Percentiles rank a stretch among this genome's conserved stretches.
Conservation (phyloP, 2,113 vertebrate species). For the Cephalopterus ornatus region DNA sequence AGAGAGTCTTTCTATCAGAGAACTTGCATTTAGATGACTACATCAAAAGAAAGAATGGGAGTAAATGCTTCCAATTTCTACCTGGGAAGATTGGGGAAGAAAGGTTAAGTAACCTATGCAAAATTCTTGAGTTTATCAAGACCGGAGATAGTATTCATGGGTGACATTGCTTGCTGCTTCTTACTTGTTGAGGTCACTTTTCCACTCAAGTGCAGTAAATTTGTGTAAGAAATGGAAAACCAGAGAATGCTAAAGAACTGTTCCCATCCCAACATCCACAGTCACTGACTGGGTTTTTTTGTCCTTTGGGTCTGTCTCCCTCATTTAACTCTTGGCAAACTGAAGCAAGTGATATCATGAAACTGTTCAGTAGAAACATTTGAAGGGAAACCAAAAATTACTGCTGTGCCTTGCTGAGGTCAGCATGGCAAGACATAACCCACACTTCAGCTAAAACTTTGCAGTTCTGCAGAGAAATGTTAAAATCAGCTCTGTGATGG, state of each 20-base stretch:
- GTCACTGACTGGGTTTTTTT: background rate
- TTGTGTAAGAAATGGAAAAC: background rate
- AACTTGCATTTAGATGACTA: background rate
- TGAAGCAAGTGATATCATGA: background rate
- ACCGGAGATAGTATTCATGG: background rate
- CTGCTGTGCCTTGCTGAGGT: background rate
- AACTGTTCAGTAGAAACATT: background rate
- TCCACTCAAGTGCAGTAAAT: background rate
- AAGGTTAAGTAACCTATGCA: background rate
- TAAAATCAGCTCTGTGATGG: background rate
- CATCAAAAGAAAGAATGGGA: background rate
- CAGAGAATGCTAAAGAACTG: background rate
- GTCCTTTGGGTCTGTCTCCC: background rate
- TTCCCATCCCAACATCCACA: background rate
- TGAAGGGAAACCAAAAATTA: background rate
- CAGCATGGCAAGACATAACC: background rate
- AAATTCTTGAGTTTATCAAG: background rate
- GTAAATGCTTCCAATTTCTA: background rate
- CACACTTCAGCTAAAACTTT: background rate
- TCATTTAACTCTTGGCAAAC: background rate
- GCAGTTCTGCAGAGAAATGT: background rate
- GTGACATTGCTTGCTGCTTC: background rate
- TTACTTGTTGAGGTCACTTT: background rate
- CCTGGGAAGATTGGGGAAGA: background rate
- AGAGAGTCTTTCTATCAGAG: background rate